Conservation (phyloP, 2,888 invertebrate genomes). For the Agrotis puta region DNA sequence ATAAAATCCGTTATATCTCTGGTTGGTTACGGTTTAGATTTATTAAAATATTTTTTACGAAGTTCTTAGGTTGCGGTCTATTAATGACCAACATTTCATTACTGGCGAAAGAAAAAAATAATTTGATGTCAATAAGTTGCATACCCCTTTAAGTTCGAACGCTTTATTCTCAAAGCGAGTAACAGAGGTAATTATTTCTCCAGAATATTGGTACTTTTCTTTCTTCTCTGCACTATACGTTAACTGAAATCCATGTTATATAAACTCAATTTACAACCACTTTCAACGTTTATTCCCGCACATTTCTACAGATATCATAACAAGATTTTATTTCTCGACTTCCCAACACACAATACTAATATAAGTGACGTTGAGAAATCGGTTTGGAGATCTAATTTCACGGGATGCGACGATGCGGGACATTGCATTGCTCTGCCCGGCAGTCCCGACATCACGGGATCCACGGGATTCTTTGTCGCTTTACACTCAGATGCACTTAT, state of each 20-base stretch:
- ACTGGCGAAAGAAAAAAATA: too few relatives aligned
- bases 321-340: slow-evolving; percentile 45
- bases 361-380: slow-evolving; percentile 55
- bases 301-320: slow-evolving; percentile 45
- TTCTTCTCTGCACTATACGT: not conserved
- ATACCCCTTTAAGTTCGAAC: too few relatives aligned
- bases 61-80: too few relatives aligned
- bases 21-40: too few relatives aligned
- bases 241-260: not conserved
- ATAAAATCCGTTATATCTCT: too few relatives aligned
- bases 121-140: too few relatives aligned
- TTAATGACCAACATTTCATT: too few relatives aligned
- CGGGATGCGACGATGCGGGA: slow-evolving; percentile 46
- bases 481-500: slow-evolving; percentile 32
- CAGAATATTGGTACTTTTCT: too few relatives aligned
- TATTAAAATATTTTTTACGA: too few relatives aligned
- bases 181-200: too few relatives aligned
- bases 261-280: slow-evolving; percentile 14
- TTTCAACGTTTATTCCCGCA: slow-evolving; percentile 8
- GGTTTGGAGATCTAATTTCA: slow-evolving; percentile 58
- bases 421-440: slow-evolving; percentile 55
- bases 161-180: too few relatives aligned
- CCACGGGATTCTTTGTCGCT: slow-evolving; percentile 31
- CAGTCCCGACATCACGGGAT: slow-evolving; percentile 29
- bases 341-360: slow-evolving; percentile 50